phyloP scores from a whole-genome alignment of 2,113 vertebrate genomes.

The Perognathus longimembris region DNA sequence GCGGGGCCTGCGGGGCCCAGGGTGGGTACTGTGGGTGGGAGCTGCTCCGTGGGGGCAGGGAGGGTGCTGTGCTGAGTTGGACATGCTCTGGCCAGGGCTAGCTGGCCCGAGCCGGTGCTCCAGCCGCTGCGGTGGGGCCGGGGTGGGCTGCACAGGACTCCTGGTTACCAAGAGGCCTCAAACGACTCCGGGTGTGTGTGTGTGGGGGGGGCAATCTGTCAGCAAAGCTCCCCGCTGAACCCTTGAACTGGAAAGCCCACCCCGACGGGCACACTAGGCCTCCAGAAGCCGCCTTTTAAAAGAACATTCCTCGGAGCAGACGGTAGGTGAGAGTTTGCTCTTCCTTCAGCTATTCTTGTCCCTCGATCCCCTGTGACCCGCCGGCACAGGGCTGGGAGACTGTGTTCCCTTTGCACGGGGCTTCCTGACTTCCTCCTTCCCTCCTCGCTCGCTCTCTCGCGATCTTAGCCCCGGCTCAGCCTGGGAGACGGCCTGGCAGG shows the following conservation, averaged over 20 bases:
- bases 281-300: slow-evolving; percentile 5
- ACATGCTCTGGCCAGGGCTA: accelerated
- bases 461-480: accelerated
- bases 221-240: background rate
- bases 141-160: background rate
- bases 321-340: background rate
- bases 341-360: background rate
- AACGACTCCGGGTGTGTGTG: too few relatives aligned
- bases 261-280: slow-evolving; percentile 8
- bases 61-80: background rate
- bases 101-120: background rate
- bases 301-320: slow-evolving; percentile 16
- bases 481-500: background rate
- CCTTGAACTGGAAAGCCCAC: background rate
- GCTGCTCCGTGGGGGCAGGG: background rate
- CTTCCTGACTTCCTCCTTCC: background rate
- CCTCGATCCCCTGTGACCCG: background rate
- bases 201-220: too few relatives aligned
- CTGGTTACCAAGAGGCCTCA: background rate
- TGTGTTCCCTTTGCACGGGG: accelerated
- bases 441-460: background rate
- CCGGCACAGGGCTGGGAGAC: background rate
- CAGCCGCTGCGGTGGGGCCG: background rate
- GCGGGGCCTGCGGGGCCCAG: too few relatives aligned
- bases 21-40: background rate